A percentile compares a stretch with the other conserved stretches of the same genome.
Evolutionary conservation across 1,140 invertebrate species (phyloP).

Genomic region (Drosophila orosa): DNA sequence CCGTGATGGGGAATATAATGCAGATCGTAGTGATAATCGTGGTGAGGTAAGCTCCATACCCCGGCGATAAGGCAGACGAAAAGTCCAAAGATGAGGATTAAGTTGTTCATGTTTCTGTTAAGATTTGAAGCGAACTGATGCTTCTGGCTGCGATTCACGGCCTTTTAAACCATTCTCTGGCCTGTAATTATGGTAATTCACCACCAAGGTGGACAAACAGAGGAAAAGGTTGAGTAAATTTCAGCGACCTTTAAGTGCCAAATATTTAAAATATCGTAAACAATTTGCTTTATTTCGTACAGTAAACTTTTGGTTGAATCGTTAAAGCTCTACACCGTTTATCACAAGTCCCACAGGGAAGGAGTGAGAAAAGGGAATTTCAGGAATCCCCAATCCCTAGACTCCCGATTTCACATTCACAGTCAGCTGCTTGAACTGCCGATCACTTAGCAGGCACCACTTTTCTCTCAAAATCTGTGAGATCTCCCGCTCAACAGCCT

Average conservation of each 20-base stretch:
- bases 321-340: constrained; percentile 74
- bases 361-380: neutral
- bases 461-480: constrained; percentile 88
- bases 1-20: neutral
- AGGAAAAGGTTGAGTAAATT: constrained; percentile 5
- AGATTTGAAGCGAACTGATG: constrained; percentile 3
- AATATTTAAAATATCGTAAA: constrained; percentile 14
- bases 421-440: constrained; percentile 87
- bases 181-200: neutral
- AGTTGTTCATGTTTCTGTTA: constrained; percentile 6
- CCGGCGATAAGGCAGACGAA: constrained; percentile 4
- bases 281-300: constrained; percentile 25
- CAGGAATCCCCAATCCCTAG: neutral
- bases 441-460: constrained; percentile 91
- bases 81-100: neutral
- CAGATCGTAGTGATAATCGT: neutral
- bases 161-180: constrained; percentile 5
- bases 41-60: neutral
- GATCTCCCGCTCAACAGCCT: constrained; percentile 88
- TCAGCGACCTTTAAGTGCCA: constrained; percentile 1
- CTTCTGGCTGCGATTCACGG: neutral
- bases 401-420: constrained; percentile 61
- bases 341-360: constrained; percentile 60
- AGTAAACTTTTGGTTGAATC: constrained; percentile 40
- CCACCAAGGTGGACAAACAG: constrained; percentile 6